A percentile compares a stretch with the other conserved stretches of the same genome.
These are phyloP conservation scores for Ochotona princeps DNA, from an alignment of 2,113 vertebrate species.

Conservation along the genomic window DNA sequence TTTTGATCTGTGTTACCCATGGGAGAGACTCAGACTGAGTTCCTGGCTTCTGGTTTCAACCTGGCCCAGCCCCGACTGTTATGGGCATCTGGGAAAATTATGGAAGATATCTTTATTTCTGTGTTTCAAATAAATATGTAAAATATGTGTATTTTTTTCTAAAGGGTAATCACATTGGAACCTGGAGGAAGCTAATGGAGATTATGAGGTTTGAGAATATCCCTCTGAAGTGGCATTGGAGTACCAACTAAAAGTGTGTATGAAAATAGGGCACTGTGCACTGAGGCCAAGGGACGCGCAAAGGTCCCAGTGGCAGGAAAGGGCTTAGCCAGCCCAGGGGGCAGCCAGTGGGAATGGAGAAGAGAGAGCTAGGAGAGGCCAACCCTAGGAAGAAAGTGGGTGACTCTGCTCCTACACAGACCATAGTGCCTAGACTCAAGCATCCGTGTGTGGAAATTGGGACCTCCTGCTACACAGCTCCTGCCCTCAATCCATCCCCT, in stretches of 20 bases:
- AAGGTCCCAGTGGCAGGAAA: constrained; percentile 25
- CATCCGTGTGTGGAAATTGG: background rate
- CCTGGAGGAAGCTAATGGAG: background rate
- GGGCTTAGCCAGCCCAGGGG: background rate
- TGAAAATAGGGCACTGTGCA: background rate
- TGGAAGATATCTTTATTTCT: too few species aligned
- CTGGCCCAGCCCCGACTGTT: too few species aligned
- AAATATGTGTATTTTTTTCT: too few species aligned
- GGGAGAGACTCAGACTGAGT: too few species aligned
- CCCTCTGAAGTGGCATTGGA: background rate
- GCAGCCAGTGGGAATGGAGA: background rate
- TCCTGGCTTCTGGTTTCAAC: too few species aligned
- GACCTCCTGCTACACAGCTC: background rate
- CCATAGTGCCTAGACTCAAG: background rate
- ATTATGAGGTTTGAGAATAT: background rate
- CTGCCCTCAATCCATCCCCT: background rate
- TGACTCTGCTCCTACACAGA: background rate
- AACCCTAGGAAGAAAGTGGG: background rate
- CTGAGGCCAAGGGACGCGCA: background rate
- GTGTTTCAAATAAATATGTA: too few species aligned
- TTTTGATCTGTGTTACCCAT: too few species aligned
- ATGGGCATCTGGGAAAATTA: too few species aligned
- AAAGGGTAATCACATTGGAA: background rate
- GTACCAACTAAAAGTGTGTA: background rate
- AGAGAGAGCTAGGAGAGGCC: background rate